These are phyloP conservation scores for Brachionus asplanchnoidis DNA, from an alignment of 1,140 invertebrate species.

Conservation along the genomic window DNA sequence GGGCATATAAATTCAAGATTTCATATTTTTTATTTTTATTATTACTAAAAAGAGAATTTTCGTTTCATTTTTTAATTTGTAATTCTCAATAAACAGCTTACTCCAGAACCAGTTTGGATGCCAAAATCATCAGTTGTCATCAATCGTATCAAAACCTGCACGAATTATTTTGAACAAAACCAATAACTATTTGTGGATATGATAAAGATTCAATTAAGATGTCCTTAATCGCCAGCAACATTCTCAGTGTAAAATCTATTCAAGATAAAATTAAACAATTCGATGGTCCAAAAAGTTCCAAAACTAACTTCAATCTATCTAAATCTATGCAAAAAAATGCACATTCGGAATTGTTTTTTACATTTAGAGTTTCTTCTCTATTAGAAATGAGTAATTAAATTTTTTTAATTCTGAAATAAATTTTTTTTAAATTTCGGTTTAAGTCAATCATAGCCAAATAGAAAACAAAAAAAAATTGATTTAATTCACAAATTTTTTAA, in stretches of 20 bases:
- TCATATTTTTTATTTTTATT: background rate
- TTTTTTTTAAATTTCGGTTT: background rate
- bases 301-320: background rate
- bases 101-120: background rate
- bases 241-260: slow-evolving; percentile 8
- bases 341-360: background rate
- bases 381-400: background rate
- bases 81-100: background rate
- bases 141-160: background rate
- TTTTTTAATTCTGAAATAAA: background rate
- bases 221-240: slow-evolving; percentile 8
- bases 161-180: background rate
- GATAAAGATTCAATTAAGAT: background rate
- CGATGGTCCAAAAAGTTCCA: background rate
- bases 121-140: background rate
- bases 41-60: background rate
- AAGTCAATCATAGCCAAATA: background rate
- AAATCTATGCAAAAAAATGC: background rate
- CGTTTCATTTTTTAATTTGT: background rate
- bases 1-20: background rate
- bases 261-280: slow-evolving; percentile 17
- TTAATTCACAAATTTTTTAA: background rate
- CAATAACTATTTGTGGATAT: background rate
- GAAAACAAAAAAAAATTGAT: too few species aligned
- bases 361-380: background rate